Conservation (phyloP, 1,140 invertebrate species). For the Dufourea novaeangliae region DNA sequence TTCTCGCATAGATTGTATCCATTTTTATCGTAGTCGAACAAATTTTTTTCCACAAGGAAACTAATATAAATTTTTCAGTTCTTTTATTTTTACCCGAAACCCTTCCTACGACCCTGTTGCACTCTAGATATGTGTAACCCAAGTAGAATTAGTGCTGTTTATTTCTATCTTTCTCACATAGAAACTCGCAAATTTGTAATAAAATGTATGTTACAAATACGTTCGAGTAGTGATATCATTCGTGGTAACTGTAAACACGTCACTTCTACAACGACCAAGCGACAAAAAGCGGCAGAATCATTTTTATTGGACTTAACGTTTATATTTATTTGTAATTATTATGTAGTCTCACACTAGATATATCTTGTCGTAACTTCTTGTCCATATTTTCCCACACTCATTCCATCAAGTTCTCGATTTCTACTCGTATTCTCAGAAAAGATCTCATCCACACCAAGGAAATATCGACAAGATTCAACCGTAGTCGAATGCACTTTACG, state of each 20-base stretch:
- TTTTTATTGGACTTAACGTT: constrained; percentile 72
- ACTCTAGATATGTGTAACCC: not conserved
- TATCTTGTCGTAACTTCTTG: constrained; percentile 59
- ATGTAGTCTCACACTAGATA: constrained; percentile 78
- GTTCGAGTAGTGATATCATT: not conserved
- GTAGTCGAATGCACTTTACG: not conserved
- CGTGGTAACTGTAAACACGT: not conserved
- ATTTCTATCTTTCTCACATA: not conserved
- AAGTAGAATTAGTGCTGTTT: not conserved
- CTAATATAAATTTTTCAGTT: not conserved
- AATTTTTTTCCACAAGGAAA: not conserved
- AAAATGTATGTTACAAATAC: not conserved
- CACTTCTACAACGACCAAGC: not conserved
- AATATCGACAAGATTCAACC: constrained; percentile 23
- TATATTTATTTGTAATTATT: constrained; percentile 80
- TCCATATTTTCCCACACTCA: constrained; percentile 57
- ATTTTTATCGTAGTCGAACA: constrained; percentile 19
- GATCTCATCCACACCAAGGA: constrained; percentile 16
- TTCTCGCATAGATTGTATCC: constrained; percentile 12
- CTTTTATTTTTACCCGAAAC: not conserved
- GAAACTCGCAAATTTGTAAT: not conserved
- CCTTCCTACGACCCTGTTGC: not conserved
- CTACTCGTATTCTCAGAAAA: constrained; percentile 21
- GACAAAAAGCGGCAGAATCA: constrained; percentile 23
- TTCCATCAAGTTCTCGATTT: constrained; percentile 22